Base-by-base conservation (phyloP, 35 echinoderm and acorn worm genomes). In the Ophiothrix spiculata region DNA sequence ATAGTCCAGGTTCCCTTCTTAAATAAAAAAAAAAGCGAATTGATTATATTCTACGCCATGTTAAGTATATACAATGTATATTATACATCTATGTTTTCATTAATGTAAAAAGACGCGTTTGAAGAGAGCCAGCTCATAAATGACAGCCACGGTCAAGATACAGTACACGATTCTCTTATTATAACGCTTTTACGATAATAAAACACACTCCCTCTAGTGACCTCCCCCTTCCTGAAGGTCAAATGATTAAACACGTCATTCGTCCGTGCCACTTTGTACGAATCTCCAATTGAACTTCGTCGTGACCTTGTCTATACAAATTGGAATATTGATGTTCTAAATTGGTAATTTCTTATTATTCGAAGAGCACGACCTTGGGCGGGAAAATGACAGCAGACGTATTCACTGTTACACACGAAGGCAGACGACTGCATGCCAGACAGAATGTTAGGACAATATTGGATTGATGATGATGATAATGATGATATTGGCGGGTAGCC, bases 331-430 rank as follows among this genome's bases (percentile, higher is more conserved):
- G 60, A 69, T 28, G 60, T 69, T 69, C 60, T 69, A 69, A 69
- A 25, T 69, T 69, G 60, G 60, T 69, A 69, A 69, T 25, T 28
- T 28, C 29, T 69, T 69, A 69, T 69, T 69, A 69, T 69, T 69
- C 60, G 60, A 25, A 69, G 60, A 69, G 60, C 60, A 69, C 60
- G 60, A 69, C 60, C 60, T 69, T 69, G 60, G 60, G 60, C 60
- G 60, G 60, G 60, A 69, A 69, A 69, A 69, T 69, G 60, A 69
- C 60, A 69, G 60, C 60, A 69, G 60, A 69, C 60, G 60, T 69
- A 69, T 69, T 69, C 60, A 69, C 60, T 69, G 60, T 69, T 69
- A 69, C 60, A 69, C 29, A 25, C 60, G 60, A 69, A 28, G 60
- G 60, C 60, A 69, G 60, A 69, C 60, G 60, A 69, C 60, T 15